Evolutionary conservation across 2,797 vertebrate species (phyloP).

Genomic region (Brotula barbata): DNA sequence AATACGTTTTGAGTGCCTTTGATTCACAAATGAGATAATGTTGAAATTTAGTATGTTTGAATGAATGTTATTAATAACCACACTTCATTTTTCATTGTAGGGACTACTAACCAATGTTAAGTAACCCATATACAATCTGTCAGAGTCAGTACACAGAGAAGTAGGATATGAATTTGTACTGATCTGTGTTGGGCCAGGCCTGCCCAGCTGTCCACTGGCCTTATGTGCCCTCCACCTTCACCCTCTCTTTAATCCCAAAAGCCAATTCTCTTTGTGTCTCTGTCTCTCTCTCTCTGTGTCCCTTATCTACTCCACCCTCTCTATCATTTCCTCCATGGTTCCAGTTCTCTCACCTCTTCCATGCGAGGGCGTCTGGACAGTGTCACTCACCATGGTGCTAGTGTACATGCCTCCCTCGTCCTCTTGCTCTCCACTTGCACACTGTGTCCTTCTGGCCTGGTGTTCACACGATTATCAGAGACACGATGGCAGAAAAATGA

Average conservation of each 20-base stretch:
- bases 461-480: conserved; percentile 22
- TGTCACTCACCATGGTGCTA: conserved; percentile 64
- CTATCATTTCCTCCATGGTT: conserved; percentile 42
- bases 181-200: conserved; percentile 33
- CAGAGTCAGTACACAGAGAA: conserved; percentile 16
- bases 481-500: conserved; percentile 9
- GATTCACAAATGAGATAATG: no score
- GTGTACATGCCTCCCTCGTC: conserved; percentile 41
- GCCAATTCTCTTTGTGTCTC: conserved; percentile 42
- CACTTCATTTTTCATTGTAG: background rate
- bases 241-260: conserved; percentile 62
- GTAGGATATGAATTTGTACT: conserved; percentile 23
- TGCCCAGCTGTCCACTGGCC: conserved; percentile 57
- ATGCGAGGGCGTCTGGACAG: conserved; percentile 39
- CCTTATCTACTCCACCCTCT: conserved; percentile 19
- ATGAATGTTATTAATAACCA: background rate
- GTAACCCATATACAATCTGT: background rate
- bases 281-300: conserved; percentile 16
- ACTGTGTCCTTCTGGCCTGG: conserved; percentile 65
- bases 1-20: no score
- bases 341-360: conserved; percentile 28
- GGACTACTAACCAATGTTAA: background rate
- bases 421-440: conserved; percentile 54
- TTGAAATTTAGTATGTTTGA: background rate
- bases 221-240: conserved; percentile 54